Percentiles rank a stretch among this genome's conserved stretches.
phyloP scores from a whole-genome alignment of 2,113 vertebrate genomes.

The Rhinolophus sinicus region DNA sequence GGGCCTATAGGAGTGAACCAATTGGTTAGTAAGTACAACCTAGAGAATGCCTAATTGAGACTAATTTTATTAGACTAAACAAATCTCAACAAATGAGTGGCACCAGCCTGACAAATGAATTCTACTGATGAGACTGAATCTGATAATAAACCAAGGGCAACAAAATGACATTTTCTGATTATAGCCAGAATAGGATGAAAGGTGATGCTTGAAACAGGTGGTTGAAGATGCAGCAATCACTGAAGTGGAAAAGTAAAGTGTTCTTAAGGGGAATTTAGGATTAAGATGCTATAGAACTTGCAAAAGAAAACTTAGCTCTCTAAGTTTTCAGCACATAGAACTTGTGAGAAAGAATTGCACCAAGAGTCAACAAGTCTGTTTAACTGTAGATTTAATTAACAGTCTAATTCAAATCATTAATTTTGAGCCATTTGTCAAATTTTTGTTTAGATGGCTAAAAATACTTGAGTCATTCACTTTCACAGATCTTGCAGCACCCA shows the following conservation, averaged over 20 bases:
- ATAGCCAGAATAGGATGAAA: not conserved
- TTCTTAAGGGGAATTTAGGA: not conserved
- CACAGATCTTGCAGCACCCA: not conserved
- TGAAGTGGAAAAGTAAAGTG: conserved; percentile 15
- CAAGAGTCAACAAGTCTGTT: not conserved
- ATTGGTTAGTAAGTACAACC: not conserved
- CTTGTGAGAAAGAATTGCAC: not conserved
- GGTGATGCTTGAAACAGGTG: not conserved
- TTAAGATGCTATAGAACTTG: not conserved
- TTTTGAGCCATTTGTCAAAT: not conserved
- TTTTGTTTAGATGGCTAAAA: conserved; percentile 13
- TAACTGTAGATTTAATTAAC: not conserved
- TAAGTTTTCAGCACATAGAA: not conserved
- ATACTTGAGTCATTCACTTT: not conserved
- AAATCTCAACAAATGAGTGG: not conserved
- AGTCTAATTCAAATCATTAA: conserved; percentile 14
- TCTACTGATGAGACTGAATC: not conserved
- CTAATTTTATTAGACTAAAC: not conserved
- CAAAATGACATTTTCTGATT: not conserved
- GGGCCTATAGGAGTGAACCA: not conserved
- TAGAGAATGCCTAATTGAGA: not conserved
- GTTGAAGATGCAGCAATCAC: not conserved
- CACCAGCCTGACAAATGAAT: not conserved
- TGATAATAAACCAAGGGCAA: not conserved
- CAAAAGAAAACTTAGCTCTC: not conserved